Conservation (phyloP, 1,140 invertebrate genomes). For the Drosophila saltans region DNA sequence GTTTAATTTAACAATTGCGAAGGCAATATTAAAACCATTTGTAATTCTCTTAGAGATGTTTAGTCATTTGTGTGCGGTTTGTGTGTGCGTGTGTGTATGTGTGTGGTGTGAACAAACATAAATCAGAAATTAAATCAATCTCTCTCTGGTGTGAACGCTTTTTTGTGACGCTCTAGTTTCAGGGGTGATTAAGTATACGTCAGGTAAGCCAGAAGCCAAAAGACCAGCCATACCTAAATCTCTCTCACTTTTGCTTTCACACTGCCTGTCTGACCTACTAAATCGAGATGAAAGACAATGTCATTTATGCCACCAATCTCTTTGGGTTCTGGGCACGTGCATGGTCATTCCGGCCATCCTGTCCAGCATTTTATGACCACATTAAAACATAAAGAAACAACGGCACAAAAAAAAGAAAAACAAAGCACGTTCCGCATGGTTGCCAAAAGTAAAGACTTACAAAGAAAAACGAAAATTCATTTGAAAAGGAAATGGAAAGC, state of each 20-base stretch:
- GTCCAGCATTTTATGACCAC: slow-evolving; percentile 67
- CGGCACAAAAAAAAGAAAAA: slow-evolving; percentile 15
- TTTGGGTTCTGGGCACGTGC: slow-evolving; percentile 21
- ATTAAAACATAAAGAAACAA: slow-evolving; percentile 68
- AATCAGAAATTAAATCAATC: slow-evolving; percentile 74
- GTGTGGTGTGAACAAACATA: slow-evolving; percentile 52
- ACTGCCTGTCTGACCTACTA: slow-evolving; percentile 56
- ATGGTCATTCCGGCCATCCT: slow-evolving; percentile 24
- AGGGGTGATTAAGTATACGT: slow-evolving; percentile 64
- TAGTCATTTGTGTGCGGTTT: neutral
- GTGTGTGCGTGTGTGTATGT: slow-evolving; percentile 24
- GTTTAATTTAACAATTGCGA: slow-evolving; percentile 7
- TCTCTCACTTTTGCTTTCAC: slow-evolving; percentile 26
- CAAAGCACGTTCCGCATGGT: slow-evolving; percentile 47
- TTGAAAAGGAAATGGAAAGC: slow-evolving; percentile 30
- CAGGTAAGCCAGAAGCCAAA: slow-evolving; percentile 60
- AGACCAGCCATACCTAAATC: slow-evolving; percentile 29
- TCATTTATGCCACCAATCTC: neutral
- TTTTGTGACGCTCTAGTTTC: slow-evolving; percentile 29
- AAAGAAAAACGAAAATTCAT: slow-evolving; percentile 34
- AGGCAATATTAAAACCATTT: slow-evolving; percentile 14
- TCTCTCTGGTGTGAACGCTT: slow-evolving; percentile 66
- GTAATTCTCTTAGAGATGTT: slow-evolving; percentile 5
- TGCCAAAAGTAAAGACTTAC: slow-evolving; percentile 36
- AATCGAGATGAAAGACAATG: slow-evolving; percentile 23